phyloP scores from a whole-genome alignment of 64 coral and sea anemone genomes.

The Pocillopora damicornis region DNA sequence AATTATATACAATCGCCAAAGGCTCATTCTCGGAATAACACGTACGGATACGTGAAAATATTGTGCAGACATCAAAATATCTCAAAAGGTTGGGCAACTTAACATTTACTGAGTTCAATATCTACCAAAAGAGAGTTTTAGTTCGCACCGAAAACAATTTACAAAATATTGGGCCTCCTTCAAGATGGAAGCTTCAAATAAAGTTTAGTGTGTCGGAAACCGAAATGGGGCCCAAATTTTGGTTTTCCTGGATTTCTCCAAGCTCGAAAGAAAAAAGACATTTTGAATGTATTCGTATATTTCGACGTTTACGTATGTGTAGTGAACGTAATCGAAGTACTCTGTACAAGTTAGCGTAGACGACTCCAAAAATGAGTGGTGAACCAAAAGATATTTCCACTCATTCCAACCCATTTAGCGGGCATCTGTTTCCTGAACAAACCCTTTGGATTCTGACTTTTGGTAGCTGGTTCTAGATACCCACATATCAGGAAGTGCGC shows the following conservation, averaged over 20 bases:
- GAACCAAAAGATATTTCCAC: background rate
- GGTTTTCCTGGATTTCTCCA: background rate
- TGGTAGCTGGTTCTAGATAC: too few species aligned
- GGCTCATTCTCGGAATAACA: background rate
- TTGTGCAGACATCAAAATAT: slow-evolving; percentile 2
- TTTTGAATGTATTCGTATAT: too few species aligned
- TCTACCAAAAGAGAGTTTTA: background rate
- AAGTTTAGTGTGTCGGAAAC: background rate
- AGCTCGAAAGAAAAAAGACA: background rate
- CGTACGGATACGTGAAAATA: background rate
- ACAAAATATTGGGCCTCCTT: background rate
- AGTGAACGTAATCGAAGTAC: background rate
- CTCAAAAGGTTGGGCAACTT: background rate
- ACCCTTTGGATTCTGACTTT: background rate
- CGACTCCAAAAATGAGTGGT: too few species aligned
- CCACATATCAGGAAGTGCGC: background rate
- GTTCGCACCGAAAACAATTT: background rate
- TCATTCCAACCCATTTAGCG: background rate
- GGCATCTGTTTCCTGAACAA: background rate
- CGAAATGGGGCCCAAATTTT: background rate
- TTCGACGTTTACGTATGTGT: too few species aligned
- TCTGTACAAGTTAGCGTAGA: background rate
- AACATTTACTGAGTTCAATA: background rate
- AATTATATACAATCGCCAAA: background rate
- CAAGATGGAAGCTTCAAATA: background rate